Evolutionary conservation across 2,797 vertebrate genomes (phyloP).

Genomic region (Enteromius mattozi): DNA sequence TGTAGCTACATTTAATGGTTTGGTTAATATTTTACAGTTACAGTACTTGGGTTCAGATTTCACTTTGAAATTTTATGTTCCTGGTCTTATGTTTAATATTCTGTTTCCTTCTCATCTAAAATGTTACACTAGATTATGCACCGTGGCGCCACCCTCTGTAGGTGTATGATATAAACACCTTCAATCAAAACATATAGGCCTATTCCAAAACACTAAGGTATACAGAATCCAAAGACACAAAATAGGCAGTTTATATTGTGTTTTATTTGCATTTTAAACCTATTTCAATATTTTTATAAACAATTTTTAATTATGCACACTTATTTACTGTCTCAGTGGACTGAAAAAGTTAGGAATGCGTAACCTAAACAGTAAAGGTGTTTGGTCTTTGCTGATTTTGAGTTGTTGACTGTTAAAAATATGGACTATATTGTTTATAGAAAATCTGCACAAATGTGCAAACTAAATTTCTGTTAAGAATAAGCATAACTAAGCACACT

Average conservation of each 20-base stretch:
- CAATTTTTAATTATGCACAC: neutral
- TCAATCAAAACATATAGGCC: no score
- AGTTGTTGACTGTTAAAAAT: neutral
- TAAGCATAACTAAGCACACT: neutral
- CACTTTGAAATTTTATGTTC: neutral
- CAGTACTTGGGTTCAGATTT: neutral
- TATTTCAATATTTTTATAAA: neutral
- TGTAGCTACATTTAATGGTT: neutral
- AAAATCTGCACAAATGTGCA: neutral
- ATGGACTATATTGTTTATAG: neutral
- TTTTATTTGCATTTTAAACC: conserved; percentile 25
- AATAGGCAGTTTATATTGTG: neutral
- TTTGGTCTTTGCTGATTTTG: neutral
- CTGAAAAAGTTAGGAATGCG: neutral
- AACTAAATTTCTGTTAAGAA: neutral
- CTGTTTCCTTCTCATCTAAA: neutral
- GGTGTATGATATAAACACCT: neutral
- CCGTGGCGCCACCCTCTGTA: conserved; percentile 11
- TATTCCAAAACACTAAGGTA: neutral
- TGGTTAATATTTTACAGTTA: neutral
- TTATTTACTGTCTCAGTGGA: neutral
- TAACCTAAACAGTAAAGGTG: neutral
- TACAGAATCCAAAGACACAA: neutral
- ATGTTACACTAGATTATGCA: neutral
- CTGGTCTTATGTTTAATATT: neutral